Evolutionary conservation across 1,140 invertebrate species (phyloP).

Genomic region (Orius insidiosus): DNA sequence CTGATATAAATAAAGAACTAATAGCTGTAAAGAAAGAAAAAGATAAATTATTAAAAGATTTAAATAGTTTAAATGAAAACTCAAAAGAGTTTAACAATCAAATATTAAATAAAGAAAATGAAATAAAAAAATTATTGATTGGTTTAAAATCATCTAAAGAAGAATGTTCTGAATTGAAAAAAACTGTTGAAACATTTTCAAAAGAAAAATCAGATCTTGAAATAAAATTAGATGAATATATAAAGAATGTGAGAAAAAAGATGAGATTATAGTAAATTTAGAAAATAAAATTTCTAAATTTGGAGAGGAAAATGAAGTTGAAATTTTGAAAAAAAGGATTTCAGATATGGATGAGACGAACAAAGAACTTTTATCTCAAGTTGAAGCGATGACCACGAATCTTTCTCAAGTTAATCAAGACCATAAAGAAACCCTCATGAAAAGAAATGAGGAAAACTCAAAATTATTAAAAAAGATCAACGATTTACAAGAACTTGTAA

Average conservation of each 20-base stretch:
- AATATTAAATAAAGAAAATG: neutral
- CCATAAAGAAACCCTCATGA: neutral
- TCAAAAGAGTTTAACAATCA: neutral
- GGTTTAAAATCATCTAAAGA: neutral
- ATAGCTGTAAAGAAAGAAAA: neutral
- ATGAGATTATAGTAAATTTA: neutral
- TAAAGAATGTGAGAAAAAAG: neutral
- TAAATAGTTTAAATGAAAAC: neutral
- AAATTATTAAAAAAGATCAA: slow-evolving; percentile 4
- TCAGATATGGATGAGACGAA: no score
- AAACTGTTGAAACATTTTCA: neutral
- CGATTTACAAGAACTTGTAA: slow-evolving; percentile 3
- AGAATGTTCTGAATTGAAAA: neutral
- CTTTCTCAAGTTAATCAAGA: neutral
- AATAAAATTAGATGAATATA: neutral
- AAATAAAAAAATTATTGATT: neutral
- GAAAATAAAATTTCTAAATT: neutral
- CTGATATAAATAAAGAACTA: neutral
- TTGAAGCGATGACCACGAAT: no score
- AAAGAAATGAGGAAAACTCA: slow-evolving; percentile 1
- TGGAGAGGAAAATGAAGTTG: no score
- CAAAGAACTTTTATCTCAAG: no score
- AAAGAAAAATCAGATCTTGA: no score
- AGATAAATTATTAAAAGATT: neutral
- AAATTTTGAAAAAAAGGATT: no score